Conservation (phyloP, 2,113 vertebrate genomes). For the Elgaria multicarinata region DNA sequence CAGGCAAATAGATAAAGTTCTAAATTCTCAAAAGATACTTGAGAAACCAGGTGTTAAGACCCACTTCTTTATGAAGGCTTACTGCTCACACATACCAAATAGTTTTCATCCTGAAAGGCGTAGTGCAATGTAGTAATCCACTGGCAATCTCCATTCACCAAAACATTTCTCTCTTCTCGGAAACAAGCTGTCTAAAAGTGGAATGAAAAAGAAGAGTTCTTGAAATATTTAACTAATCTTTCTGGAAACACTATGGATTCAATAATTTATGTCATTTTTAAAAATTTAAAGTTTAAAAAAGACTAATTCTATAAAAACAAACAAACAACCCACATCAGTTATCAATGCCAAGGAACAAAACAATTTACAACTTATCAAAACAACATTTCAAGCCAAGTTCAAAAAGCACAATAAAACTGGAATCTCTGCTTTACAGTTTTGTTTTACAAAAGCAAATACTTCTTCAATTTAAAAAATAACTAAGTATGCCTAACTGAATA, state of each 20-base stretch:
- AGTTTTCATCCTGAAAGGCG: constrained; percentile 97
- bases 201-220: background rate
- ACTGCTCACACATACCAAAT: constrained; percentile 83
- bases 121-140: constrained; percentile 98
- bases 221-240: constrained; percentile 47
- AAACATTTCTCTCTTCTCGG: constrained; percentile 92
- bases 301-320: background rate
- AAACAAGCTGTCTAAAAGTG: constrained; percentile 92
- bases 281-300: background rate
- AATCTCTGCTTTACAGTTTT: background rate
- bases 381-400: background rate
- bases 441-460: background rate
- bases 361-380: background rate
- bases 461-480: background rate
- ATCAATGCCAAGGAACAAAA: constrained; percentile 1
- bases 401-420: background rate
- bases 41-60: background rate
- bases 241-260: constrained; percentile 50
- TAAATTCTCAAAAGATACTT: constrained; percentile 43
- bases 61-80: constrained; percentile 13
- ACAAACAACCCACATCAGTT: too few relatives aligned
- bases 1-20: constrained; percentile 34
- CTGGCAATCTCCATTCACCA: constrained; percentile 96
- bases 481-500: background rate
- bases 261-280: background rate